Percentiles rank a stretch among this genome's conserved stretches.
phyloP scores from a whole-genome alignment of 2,797 vertebrate species.

The Peromyscus attwateri region DNA sequence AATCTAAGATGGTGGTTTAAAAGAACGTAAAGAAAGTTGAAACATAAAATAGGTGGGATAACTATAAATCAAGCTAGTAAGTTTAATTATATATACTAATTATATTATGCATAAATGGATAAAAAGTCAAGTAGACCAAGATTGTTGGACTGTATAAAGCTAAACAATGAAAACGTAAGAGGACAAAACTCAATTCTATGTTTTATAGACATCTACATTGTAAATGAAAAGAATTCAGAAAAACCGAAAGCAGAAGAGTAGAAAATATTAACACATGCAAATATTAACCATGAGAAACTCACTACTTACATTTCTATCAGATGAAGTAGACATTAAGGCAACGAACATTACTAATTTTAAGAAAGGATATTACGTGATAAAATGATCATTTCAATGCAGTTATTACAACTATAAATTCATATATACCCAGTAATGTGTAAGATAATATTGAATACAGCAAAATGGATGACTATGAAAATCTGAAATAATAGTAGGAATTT shows the following conservation, averaged over 20 bases:
- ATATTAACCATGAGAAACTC: slow-evolving; percentile 40
- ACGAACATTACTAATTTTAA: background rate
- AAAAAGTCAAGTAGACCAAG: slow-evolving; percentile 40
- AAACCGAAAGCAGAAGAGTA: slow-evolving; percentile 8
- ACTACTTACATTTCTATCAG: background rate
- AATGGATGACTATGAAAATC: background rate
- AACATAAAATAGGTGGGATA: background rate
- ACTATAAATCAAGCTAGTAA: background rate
- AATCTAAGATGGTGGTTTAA: background rate
- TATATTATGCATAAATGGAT: slow-evolving; percentile 5
- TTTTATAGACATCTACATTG: background rate
- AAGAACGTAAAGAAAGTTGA: background rate
- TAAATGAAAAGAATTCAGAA: background rate
- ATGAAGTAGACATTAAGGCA: slow-evolving; percentile 1
- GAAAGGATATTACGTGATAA: slow-evolving; percentile 19
- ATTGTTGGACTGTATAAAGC: background rate
- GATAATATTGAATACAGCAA: slow-evolving; percentile 30
- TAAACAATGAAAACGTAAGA: background rate
- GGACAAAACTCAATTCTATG: background rate
- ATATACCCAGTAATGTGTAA: background rate
- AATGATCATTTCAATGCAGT: background rate
- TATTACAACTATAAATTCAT: background rate
- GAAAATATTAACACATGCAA: background rate
- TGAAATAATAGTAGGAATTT: background rate
- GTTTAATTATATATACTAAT: background rate